phyloP scores from a whole-genome alignment of 2,113 vertebrate genomes.

The Saiga tatarica region DNA sequence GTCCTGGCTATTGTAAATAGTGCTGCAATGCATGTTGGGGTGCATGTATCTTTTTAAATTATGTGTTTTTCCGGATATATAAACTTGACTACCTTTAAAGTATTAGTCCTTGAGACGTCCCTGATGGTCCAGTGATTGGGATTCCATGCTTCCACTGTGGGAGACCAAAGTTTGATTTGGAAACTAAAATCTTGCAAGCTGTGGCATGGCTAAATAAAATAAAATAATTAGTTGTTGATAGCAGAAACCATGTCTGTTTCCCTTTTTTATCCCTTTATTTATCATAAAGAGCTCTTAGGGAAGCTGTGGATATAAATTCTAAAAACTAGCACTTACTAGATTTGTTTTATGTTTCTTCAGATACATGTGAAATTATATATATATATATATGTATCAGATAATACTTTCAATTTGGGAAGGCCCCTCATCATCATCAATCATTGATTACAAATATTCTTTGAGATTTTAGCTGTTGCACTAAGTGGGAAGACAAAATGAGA shows the following conservation, averaged over 20 bases:
- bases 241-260: neutral
- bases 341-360: neutral
- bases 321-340: neutral
- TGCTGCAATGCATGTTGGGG: neutral
- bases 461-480: neutral
- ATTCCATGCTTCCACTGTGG: neutral
- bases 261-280: neutral
- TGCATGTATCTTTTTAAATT: neutral
- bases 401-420: neutral
- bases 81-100: neutral
- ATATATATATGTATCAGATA: neutral
- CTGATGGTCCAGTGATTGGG: neutral
- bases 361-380: neutral
- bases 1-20: neutral
- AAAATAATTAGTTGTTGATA: neutral
- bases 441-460: slow-evolving; percentile 16
- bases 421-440: neutral
- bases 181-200: neutral
- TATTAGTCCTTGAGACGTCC: neutral
- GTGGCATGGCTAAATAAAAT: neutral
- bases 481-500: neutral
- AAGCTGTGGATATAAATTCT: neutral
- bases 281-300: neutral
- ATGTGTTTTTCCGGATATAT: neutral
- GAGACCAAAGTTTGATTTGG: neutral